Conservation (phyloP, 2,797 vertebrate species). For the Emydoidea blandingii region DNA sequence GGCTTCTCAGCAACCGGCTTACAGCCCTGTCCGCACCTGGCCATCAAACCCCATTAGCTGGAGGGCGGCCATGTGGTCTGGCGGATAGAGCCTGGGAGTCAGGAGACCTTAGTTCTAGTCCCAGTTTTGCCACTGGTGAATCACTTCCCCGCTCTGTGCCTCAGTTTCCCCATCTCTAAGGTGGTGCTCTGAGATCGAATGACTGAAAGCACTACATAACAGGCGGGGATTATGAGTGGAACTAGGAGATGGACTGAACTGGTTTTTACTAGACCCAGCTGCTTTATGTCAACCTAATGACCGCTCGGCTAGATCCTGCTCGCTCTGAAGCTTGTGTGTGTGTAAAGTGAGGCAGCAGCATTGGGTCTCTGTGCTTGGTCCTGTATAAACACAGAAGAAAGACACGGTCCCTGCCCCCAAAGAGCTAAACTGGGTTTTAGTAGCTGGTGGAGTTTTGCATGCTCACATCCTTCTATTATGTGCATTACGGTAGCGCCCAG, state of each 20-base stretch:
- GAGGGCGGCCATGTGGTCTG: neutral
- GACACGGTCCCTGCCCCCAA: neutral
- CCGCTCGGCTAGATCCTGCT: neutral
- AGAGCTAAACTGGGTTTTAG: neutral
- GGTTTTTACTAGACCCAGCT: neutral
- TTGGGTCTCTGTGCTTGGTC: neutral
- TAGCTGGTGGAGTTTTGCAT: no score
- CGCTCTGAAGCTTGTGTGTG: neutral
- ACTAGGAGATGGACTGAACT: neutral
- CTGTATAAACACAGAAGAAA: neutral
- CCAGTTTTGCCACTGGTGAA: neutral
- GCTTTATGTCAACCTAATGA: neutral
- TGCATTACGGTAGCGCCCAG: no score
- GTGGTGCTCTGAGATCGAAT: neutral
- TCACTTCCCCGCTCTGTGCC: neutral
- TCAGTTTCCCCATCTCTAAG: neutral
- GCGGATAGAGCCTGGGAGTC: no score
- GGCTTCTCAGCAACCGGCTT: neutral
- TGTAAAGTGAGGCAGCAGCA: neutral
- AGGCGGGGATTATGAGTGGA: no score
- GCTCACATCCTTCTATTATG: no score
- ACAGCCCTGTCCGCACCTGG: neutral
- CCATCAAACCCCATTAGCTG: neutral
- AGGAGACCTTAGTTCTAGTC: neutral
- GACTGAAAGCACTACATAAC: neutral